Evolutionary conservation across 2,888 invertebrate genomes (phyloP).

Genomic region (Cephus rjabovi): DNA sequence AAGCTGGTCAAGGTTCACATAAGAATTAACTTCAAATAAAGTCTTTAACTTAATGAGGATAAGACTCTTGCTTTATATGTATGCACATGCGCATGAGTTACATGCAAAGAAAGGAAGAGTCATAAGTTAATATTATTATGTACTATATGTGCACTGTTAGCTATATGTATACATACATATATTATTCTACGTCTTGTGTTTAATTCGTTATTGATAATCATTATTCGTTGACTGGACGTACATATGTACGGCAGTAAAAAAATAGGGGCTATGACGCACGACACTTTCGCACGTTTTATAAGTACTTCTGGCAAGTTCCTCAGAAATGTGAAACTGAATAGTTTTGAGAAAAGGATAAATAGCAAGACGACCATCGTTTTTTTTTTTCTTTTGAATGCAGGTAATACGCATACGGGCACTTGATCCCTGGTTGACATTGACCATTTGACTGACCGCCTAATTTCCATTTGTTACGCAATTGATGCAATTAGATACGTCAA

Average conservation of each 20-base stretch:
- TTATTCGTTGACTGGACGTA: background rate
- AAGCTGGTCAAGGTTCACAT: background rate
- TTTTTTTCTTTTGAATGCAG: background rate
- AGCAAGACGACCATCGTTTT: background rate
- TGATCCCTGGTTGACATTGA: constrained; percentile 42
- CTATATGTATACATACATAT: background rate
- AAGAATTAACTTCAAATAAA: background rate
- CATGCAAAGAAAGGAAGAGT: background rate
- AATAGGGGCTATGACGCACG: background rate
- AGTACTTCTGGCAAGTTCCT: background rate
- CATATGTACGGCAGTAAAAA: background rate
- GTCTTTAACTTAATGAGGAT: background rate
- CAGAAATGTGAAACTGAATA: background rate
- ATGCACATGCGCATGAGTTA: background rate
- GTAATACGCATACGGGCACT: constrained; percentile 16
- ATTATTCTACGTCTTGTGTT: background rate
- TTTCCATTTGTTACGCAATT: constrained; percentile 52
- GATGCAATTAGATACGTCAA: constrained; percentile 51
- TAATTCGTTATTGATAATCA: background rate
- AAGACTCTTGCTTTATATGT: background rate
- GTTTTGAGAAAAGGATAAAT: background rate
- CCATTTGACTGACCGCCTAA: constrained; percentile 41
- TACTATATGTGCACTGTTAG: background rate
- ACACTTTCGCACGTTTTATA: background rate
- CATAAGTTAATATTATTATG: background rate